Evolutionary conservation across 2,888 invertebrate species (phyloP).

Genomic region (Colletes collaris): DNA sequence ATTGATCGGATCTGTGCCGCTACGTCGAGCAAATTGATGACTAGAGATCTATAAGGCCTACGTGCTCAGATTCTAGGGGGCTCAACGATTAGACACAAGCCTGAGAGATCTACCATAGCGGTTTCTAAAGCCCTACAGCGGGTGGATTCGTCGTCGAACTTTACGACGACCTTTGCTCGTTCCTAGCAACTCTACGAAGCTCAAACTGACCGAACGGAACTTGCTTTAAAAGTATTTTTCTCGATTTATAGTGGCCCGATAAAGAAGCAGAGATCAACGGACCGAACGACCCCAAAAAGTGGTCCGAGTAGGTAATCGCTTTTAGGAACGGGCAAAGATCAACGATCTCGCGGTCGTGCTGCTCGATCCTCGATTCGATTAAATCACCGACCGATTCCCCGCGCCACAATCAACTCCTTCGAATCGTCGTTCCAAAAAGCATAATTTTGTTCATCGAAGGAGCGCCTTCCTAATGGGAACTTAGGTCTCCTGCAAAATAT

Average conservation of each 20-base stretch:
- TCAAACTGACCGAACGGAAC: not conserved
- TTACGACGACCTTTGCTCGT: not conserved
- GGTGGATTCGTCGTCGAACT: not conserved
- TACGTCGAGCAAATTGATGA: conserved; percentile 27
- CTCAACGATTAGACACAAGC: conserved; percentile 13
- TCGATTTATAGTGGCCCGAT: not conserved
- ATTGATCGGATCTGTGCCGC: conserved; percentile 13
- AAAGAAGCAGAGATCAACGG: not conserved
- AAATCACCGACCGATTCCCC: not conserved
- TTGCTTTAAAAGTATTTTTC: not conserved
- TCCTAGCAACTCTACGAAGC: not conserved
- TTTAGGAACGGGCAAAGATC: conserved; percentile 4
- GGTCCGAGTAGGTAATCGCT: not conserved
- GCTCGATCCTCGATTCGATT: not conserved
- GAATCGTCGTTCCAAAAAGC: not conserved
- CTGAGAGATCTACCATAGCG: conserved; percentile 5
- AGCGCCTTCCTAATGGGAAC: not conserved
- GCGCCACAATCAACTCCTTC: conserved; percentile 16
- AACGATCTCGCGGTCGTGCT: not conserved
- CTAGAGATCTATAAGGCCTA: conserved; percentile 26
- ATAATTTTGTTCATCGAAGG: not conserved
- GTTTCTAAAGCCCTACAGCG: not conserved
- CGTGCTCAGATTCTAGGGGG: conserved; percentile 5
- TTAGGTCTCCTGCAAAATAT: not conserved
- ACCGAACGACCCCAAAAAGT: not conserved